These are phyloP conservation scores for Hirtodrosophila alboralis DNA, from an alignment of 2,888 invertebrate genomes.

Conservation along the genomic window DNA sequence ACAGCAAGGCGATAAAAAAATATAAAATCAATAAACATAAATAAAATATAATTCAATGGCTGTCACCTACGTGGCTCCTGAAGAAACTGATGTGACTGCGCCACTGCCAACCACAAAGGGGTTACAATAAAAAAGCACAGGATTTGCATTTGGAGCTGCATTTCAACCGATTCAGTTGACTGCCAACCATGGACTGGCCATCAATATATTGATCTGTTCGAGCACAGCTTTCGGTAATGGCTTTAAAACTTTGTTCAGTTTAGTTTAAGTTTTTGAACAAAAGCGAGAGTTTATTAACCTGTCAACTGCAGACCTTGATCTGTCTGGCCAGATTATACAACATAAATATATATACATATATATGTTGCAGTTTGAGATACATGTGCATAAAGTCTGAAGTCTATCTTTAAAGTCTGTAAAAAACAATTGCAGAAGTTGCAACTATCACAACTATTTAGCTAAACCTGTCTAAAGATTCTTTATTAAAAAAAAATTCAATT, in stretches of 20 bases:
- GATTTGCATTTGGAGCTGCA: constrained; percentile 20
- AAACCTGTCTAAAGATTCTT: too few relatives aligned
- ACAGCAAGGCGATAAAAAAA: background rate
- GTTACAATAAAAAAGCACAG: constrained; percentile 13
- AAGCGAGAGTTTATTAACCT: constrained; percentile 44
- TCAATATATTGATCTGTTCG: constrained; percentile 9
- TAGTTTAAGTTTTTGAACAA: constrained; percentile 22
- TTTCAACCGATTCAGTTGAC: constrained; percentile 46
- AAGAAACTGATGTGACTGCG: constrained; percentile 40
- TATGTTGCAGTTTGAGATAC: too few relatives aligned
- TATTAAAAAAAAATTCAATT: too few relatives aligned
- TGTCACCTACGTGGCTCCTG: constrained; percentile 45
- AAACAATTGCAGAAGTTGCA: too few relatives aligned
- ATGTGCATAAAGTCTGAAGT: too few relatives aligned
- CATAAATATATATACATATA: too few relatives aligned
- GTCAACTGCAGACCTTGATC: constrained; percentile 46
- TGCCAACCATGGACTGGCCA: constrained; percentile 29
- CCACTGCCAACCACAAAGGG: constrained; percentile 13
- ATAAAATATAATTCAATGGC: background rate
- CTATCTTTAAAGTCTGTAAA: too few relatives aligned
- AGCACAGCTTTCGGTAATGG: constrained; percentile 13
- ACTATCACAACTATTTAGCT: too few relatives aligned
- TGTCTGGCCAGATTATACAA: background rate
- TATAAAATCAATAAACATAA: background rate
- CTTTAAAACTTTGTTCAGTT: constrained; percentile 28